These are phyloP conservation scores for Tachypleus tridentatus DNA, from an alignment of 1,140 invertebrate genomes.

Conservation along the genomic window DNA sequence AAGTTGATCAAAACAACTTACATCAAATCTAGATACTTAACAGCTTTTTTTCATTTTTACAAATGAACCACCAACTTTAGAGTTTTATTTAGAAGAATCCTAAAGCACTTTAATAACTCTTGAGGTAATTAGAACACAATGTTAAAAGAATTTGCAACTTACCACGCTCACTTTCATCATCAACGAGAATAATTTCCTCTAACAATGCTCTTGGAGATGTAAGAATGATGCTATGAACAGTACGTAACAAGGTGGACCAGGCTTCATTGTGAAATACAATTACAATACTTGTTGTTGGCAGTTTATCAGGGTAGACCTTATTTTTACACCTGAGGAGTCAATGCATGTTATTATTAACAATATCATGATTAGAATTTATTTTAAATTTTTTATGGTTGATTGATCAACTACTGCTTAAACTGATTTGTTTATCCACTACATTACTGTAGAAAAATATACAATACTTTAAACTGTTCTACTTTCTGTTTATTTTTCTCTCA, in stretches of 20 bases:
- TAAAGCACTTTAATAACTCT: conserved; percentile 42
- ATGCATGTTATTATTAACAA: too few species aligned
- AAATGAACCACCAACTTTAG: conserved; percentile 50
- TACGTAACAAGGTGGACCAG: conserved; percentile 87
- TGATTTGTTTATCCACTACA: too few species aligned
- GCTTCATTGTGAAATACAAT: conserved; percentile 98
- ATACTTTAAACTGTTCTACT: too few species aligned
- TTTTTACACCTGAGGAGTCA: conserved; percentile 17
- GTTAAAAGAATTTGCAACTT: conserved; percentile 44
- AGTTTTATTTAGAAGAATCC: conserved; percentile 91
- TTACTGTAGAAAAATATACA: too few species aligned
- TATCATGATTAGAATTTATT: too few species aligned
- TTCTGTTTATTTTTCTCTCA: too few species aligned
- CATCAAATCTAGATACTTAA: too few species aligned
- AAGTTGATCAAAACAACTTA: too few species aligned
- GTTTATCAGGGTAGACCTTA: conserved; percentile 31
- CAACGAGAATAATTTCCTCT: conserved; percentile 93
- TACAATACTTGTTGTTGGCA: conserved; percentile 83
- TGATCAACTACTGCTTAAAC: too few species aligned
- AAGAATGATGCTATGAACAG: conserved; percentile 94
- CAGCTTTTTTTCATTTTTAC: too few species aligned
- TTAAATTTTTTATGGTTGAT: too few species aligned
- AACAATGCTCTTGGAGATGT: conserved; percentile 64
- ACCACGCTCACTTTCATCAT: conserved; percentile 92
- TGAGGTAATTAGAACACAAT: conserved; percentile 57